Base-by-base conservation (phyloP, 2,797 vertebrate genomes). In the Astyanax mexicanus region DNA sequence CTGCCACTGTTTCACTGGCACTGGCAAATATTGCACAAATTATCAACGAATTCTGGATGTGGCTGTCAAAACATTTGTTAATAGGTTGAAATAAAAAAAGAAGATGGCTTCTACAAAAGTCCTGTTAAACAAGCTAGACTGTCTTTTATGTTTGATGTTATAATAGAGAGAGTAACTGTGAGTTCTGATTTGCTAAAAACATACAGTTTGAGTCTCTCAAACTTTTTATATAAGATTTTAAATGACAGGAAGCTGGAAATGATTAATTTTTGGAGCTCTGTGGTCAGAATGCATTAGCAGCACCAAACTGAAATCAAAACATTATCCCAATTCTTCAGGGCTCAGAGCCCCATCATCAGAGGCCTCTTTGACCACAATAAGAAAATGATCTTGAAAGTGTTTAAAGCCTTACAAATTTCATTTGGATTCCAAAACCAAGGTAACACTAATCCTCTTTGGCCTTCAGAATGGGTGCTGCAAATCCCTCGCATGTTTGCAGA, bases 401-500 rank as follows among this genome's bases (percentile, higher is more conserved):
- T 62, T 60, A 75, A 79, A 74, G 49, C 60, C 25, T 64, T 55
- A 78, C 17, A 74, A 65, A 71, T 67, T 73, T 72, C 8, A 45
- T 65, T 71, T 61, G 25, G 13, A 69, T 71, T 57, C 47, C 23
- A 67, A 78, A 75, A 74, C 17, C 21, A 76, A 75, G 69, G 69
- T 71, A 69, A 79, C 40, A 74, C 40, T 79, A 73, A 79, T 81
- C 68, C 66, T 38, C 60, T 65, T 69, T 62, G 64, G 55, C 54
- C 38, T 71, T 80, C 52, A 81, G 77, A 84, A 82, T 69, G 77
- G 81, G 35, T 44, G 58, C 72, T 62, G 47, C 47, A 82, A 77
- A 66, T 58, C 15, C 44, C 40, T 70, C 61, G 64, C 71, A 77
- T 82, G 85, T 80, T 80, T 68, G 52, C 35, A 62, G 78, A 61